Evolutionary conservation across 2,888 invertebrate genomes (phyloP).

Genomic region (Pollenia labialis): DNA sequence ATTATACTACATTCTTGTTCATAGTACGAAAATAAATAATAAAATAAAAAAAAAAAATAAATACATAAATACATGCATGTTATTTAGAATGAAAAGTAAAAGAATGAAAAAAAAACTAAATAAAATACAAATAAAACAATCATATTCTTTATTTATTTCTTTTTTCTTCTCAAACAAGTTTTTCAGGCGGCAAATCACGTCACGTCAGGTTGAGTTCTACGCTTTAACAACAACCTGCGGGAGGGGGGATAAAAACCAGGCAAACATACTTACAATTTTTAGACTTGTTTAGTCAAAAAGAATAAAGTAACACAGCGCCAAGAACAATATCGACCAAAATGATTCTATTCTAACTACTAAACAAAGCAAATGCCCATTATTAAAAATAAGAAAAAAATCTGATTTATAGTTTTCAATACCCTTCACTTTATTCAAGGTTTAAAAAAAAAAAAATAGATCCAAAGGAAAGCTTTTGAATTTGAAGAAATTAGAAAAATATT

Average conservation of each 20-base stretch:
- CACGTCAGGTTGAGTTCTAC: conserved; percentile 71
- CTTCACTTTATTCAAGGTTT: neutral
- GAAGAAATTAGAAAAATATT: no score
- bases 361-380: neutral
- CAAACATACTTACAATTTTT: conserved; percentile 8
- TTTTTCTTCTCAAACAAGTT: conserved; percentile 63
- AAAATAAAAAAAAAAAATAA: conserved; percentile 29
- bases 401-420: neutral
- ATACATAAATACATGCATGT: conserved; percentile 33
- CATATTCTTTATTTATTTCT: conserved; percentile 13
- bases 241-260: neutral
- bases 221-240: conserved; percentile 44
- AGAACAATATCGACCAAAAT: conserved; percentile 6
- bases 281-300: conserved; percentile 65
- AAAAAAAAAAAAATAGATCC: no score
- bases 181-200: conserved; percentile 72
- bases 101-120: conserved; percentile 34
- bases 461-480: no score
- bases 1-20: conserved; percentile 39
- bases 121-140: conserved; percentile 45
- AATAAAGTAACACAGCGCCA: conserved; percentile 44
- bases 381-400: neutral
- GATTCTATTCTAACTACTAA: neutral
- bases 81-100: conserved; percentile 52
- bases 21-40: conserved; percentile 34